These are phyloP conservation scores for Steinernema carpocapsae DNA, from an alignment of 2,888 invertebrate species.

Conservation along the genomic window DNA sequence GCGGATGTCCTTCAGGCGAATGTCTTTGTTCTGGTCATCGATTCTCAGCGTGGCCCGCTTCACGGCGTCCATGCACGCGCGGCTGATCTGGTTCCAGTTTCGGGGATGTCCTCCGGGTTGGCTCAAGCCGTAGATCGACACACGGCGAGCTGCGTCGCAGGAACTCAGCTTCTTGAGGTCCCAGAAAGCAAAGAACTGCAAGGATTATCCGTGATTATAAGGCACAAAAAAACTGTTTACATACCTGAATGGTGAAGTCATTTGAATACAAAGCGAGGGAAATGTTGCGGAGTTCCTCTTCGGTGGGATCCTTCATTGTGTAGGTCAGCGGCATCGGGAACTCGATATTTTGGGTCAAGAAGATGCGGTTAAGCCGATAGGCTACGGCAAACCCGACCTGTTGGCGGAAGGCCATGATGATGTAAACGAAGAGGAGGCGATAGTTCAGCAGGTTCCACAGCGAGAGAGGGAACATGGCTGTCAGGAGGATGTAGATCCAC, in stretches of 20 bases:
- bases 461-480: background rate
- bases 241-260: background rate
- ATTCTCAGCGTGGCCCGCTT: background rate
- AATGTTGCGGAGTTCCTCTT: slow-evolving; percentile 14
- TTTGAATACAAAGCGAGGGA: background rate
- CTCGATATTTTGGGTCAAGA: slow-evolving; percentile 8
- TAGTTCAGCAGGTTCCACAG: slow-evolving; percentile 10
- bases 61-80: slow-evolving; percentile 28
- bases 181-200: slow-evolving; percentile 18
- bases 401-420: slow-evolving; percentile 18
- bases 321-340: slow-evolving; percentile 21
- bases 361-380: slow-evolving; percentile 16
- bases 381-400: slow-evolving; percentile 4
- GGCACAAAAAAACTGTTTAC: background rate
- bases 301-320: slow-evolving; percentile 2
- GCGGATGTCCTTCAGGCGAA: slow-evolving; percentile 3
- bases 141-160: background rate
- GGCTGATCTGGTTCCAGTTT: slow-evolving; percentile 35
- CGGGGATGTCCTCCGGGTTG: slow-evolving; percentile 38
- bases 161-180: background rate
- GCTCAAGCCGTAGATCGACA: slow-evolving; percentile 28
- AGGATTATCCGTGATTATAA: background rate
- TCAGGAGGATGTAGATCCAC: slow-evolving; percentile 1
- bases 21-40: background rate
- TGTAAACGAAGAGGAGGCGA: background rate